These are phyloP conservation scores for Amphiprion clarkii DNA, from an alignment of 2,797 vertebrate genomes.

Conservation along the genomic window DNA sequence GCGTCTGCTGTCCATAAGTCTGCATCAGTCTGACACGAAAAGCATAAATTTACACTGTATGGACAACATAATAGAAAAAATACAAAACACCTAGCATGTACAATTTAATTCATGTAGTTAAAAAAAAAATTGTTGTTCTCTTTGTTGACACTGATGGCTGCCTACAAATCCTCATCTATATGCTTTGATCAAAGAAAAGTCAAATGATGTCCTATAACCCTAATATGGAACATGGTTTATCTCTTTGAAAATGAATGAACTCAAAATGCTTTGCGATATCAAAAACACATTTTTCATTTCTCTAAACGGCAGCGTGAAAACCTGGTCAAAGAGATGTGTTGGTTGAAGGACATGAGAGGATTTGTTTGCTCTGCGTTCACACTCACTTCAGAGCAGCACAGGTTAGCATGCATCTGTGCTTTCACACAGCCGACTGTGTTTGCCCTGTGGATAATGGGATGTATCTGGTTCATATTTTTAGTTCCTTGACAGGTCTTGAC, in stretches of 20 bases:
- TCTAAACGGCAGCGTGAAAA: background rate
- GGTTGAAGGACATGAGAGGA: conserved; percentile 2
- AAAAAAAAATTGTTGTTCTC: background rate
- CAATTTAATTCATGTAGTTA: too few species aligned
- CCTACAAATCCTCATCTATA: background rate
- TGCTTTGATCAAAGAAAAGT: background rate
- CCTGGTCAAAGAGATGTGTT: background rate
- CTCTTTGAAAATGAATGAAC: background rate
- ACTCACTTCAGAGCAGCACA: background rate
- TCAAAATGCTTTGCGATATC: background rate
- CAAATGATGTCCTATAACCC: background rate
- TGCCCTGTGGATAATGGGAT: conserved; percentile 38
- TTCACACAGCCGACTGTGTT: conserved; percentile 17
- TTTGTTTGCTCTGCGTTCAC: conserved; percentile 15
- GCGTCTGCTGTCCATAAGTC: too few species aligned
- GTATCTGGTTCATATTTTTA: conserved; percentile 32
- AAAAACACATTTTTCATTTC: background rate
- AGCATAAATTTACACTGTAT: too few species aligned
- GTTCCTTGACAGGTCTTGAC: conserved; percentile 39
- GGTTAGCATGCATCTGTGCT: background rate
- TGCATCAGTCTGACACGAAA: too few species aligned
- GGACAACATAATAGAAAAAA: too few species aligned
- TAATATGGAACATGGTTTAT: background rate
- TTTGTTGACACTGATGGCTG: background rate
- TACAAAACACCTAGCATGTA: too few species aligned